Percentiles rank a stretch among this genome's conserved stretches.
Evolutionary conservation across 2,797 vertebrate genomes (phyloP).

Genomic region (Sebastes ruberrimus): DNA sequence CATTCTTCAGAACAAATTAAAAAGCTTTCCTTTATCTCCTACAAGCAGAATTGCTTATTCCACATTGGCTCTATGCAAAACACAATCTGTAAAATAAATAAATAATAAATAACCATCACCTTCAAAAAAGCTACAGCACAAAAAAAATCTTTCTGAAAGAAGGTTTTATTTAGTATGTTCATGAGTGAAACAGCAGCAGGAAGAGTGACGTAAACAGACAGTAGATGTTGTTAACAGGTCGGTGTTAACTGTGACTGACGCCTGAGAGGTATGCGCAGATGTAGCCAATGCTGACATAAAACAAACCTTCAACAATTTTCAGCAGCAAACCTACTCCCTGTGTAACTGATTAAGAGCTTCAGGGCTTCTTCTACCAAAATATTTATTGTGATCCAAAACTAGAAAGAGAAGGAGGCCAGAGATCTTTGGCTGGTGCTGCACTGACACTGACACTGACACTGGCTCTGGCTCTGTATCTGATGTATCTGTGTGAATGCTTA

Average conservation of each 20-base stretch:
- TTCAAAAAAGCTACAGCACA: not conserved
- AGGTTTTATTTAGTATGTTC: not conserved
- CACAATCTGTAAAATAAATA: not conserved
- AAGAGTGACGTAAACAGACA: slow-evolving; percentile 17
- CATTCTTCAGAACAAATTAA: not conserved
- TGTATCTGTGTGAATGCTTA: not conserved
- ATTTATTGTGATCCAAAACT: slow-evolving; percentile 5
- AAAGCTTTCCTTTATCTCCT: not conserved
- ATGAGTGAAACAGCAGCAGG: slow-evolving; percentile 23
- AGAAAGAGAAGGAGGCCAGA: not conserved
- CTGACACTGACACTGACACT: not conserved
- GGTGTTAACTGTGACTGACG: slow-evolving; percentile 16
- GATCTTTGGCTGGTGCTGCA: not conserved
- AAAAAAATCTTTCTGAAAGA: not conserved
- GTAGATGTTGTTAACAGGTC: slow-evolving; percentile 20
- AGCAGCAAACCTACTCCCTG: not conserved
- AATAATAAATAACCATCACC: not conserved
- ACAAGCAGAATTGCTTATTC: not conserved
- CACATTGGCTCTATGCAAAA: not conserved
- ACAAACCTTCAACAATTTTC: not conserved
- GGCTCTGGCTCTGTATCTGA: not conserved
- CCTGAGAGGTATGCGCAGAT: not conserved
- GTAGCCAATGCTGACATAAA: not conserved
- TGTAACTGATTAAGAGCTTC: not conserved
- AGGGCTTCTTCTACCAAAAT: not conserved